Evolutionary conservation across 2,113 vertebrate species (phyloP), one percentile per base, ranked within the genome.

Genomic region (Riparia riparia): DNA sequence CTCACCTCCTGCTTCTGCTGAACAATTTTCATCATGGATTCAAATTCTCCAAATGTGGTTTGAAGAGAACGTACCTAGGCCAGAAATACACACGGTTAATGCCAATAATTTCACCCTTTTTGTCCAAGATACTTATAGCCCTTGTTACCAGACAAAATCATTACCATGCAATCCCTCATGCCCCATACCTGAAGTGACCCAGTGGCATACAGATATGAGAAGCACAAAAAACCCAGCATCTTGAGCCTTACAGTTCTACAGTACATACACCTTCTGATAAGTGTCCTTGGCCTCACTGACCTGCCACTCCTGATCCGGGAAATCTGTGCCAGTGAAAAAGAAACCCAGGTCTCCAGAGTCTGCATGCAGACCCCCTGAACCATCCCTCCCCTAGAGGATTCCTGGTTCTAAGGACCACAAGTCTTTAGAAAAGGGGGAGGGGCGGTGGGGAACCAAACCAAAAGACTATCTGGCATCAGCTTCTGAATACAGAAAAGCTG

Each of bases 11-110:
- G 98, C 64, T 99, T 99, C 85, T 98, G 97, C 58, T 98, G 98
- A 31, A 98, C 96, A 56, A 98, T 97, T 53, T 98, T 98, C 94
- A 99, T 92, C 29, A 98, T 96, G 15, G 98, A 98, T 95, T 99
- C 99, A 60, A 99, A 97, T 14, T 98, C 98, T 56, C 98, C 98
- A 76, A 99, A 97, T 0, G 98, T 95, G 47, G 97, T 88, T 89
- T 98, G 98, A 96, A 99, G 97, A 45, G 98, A 98, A 71, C 97
- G 98, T 82, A 99, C 98, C 99, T 99, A 82, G 29, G 96, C 95
- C 65, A 87, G 82, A 92, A 97, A 95, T 37, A 74, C 53, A 90
- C 18, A 57, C 1, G 45, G 90, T 96, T 97, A 91, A 44, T 26
- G 34, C 14, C 18, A 51, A 42, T 28, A 71, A 78, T 54, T 79